Base-by-base conservation (phyloP, 2,888 invertebrate species). In the Portevinia maculata region DNA sequence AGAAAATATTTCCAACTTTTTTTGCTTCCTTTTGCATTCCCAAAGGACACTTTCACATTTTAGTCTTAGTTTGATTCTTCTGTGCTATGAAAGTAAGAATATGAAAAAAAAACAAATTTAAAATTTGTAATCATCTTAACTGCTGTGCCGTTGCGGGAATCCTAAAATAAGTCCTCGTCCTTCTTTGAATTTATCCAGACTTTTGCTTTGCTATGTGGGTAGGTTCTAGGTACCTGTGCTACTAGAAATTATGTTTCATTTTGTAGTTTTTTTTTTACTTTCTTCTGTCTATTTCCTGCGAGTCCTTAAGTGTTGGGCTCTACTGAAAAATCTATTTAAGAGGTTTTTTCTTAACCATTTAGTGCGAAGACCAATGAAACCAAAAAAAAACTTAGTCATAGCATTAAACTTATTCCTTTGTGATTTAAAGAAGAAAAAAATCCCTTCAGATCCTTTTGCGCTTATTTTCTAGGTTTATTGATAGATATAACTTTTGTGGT, bases 71-170 rank as follows among this genome's bases (percentile, higher is more conserved):
- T 48, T 48, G 19, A 50, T 13, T 21, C 44, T 15, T 34, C 34
- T 24, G 28, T 57, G 44, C 44, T 15, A 53, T 50, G 53, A 53
- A 55, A 55, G 8, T 34, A 32, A n/a, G 21, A 28, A 17, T 4
- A 19, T 11, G 19, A 8, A 17, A 19, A 32, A 30, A 13, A 52
- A 39, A 39, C 17, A 44, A 30, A n/a, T 15, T 15, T 13, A 69
- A 69, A 59, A 30, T 53, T 67, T 59, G 28, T 57, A 62, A 73
- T 73, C 73, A 44, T 62, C 73, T 55, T 64, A 55, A 55, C 53
- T 53, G 53, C 73, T 73, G n/a, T n/a, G 70, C 69, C 48, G 19
- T 37, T 44, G 44, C 34, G 55, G 46, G 55, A 55, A 34, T 48
- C 17, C 69, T 37, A 39, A 24, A 37, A 30, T 48, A 44, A 59